Percentiles rank a stretch among this genome's conserved stretches.
Evolutionary conservation across 2,888 invertebrate genomes (phyloP).

Genomic region (Malachius bipustulatus): DNA sequence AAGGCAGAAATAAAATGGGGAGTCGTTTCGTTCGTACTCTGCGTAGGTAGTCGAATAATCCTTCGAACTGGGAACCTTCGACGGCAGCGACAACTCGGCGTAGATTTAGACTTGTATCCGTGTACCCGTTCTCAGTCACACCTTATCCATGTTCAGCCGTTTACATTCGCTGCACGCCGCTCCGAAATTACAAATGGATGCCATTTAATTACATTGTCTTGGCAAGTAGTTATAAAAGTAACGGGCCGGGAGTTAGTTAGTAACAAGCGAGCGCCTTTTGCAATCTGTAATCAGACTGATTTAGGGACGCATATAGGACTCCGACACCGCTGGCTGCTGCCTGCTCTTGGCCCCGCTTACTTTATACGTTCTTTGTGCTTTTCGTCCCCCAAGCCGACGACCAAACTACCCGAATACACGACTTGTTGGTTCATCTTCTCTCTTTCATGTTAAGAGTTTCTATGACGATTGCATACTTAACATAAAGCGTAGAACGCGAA

Average conservation of each 20-base stretch:
- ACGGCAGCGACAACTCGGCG: too few relatives aligned
- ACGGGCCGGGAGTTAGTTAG: conserved; percentile 32
- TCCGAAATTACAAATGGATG: conserved; percentile 39
- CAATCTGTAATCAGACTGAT: conserved; percentile 32
- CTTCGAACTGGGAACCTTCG: conserved; percentile 33
- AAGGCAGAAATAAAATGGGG: too few relatives aligned
- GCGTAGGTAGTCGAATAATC: too few relatives aligned
- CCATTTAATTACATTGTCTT: conserved; percentile 41
- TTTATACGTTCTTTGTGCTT: not conserved
- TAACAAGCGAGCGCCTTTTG: conserved; percentile 27
- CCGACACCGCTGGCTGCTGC: too few relatives aligned
- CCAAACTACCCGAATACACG: too few relatives aligned
- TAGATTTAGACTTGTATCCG: too few relatives aligned
- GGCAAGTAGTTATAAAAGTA: conserved; percentile 38
- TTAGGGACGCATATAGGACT: conserved; percentile 27
- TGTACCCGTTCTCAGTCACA: too few relatives aligned
- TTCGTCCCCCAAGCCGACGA: not conserved
- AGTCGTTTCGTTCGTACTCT: too few relatives aligned
- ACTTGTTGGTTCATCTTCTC: too few relatives aligned
- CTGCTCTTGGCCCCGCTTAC: too few relatives aligned
- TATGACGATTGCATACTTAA: conserved; percentile 1
- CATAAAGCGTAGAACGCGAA: too few relatives aligned
- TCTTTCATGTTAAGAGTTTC: conserved; percentile 3
- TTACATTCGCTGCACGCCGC: conserved; percentile 37
- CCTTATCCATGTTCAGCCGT: conserved; percentile 38